Base-by-base conservation (phyloP, 2,888 invertebrate genomes). In the Ctenicera cuprea region DNA sequence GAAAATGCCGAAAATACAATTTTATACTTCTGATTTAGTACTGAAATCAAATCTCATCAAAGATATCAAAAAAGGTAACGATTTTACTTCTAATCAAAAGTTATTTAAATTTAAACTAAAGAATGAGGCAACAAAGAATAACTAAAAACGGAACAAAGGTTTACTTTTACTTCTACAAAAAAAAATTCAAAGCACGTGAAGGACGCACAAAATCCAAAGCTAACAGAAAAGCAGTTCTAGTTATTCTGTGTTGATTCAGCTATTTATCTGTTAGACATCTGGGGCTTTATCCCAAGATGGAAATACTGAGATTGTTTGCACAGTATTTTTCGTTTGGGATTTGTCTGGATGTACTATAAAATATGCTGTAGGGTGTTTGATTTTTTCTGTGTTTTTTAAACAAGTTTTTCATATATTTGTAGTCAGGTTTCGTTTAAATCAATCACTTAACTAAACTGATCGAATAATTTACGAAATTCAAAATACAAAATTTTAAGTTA, bases 21-120 rank as follows among this genome's bases (percentile, higher is more conserved):
- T 71, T 70, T 80, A 71, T 59, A 79, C 78, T 14, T 67, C 76
- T 8, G 79, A 82, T 71, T 76, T 79, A 41, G 65, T 59, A 33
- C 74, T 75, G 11, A 78, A 79, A 66, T 74, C 77, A 64, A 76
- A 71, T 43, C 26, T 79, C 16, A 75, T 80, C n/a, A 75, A 77
- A 52, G 80, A 79, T 61, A 38, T 80, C 38, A 75, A 78, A 68
- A 78, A 77, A 81, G 82, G 82, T 82, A 78, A 66, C 11, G 18
- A 54, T 1, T 22, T 59, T n/a, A n/a, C n/a, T n/a, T n/a, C n/a
- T n/a, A n/a, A n/a, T n/a, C n/a, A n/a, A n/a, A n/a, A n/a, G n/a
- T n/a, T n/a, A n/a, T n/a, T n/a, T n/a, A n/a, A n/a, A n/a, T 11
- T 41, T 41, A 41, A 8, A 12, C 41, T 2, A 45, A n/a, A 8